phyloP scores from a whole-genome alignment of 2,888 invertebrate species.

The Leucophenga maculata region DNA sequence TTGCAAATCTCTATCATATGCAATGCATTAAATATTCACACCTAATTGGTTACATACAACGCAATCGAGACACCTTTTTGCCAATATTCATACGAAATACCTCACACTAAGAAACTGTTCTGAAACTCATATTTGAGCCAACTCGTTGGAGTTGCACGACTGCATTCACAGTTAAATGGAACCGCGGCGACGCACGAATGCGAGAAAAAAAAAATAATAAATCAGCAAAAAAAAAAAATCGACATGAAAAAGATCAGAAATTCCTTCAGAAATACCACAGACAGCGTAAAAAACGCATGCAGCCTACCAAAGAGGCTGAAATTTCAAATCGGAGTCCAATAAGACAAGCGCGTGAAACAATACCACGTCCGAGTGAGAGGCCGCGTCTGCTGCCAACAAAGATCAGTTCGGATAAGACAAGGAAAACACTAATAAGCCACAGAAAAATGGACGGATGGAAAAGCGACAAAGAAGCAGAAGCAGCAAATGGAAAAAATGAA shows the following conservation, averaged over 20 bases:
- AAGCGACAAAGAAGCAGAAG: background rate
- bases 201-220: background rate
- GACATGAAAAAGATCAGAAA: background rate
- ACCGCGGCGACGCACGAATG: too few relatives aligned
- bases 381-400: background rate
- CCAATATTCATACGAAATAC: too few relatives aligned
- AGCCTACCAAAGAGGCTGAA: background rate
- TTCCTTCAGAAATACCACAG: conserved; percentile 1
- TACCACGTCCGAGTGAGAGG: background rate
- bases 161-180: too few relatives aligned
- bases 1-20: too few relatives aligned
- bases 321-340: too few relatives aligned
- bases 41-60: too few relatives aligned
- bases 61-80: too few relatives aligned
- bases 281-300: background rate
- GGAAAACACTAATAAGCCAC: conserved; percentile 1
- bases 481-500: background rate
- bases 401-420: background rate
- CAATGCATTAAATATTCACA: too few relatives aligned
- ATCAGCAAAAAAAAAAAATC: background rate
- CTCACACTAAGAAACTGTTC: too few relatives aligned
- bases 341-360: background rate
- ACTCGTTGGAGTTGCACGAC: too few relatives aligned
- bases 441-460: background rate
- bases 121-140: too few relatives aligned